Conservation (phyloP, 2,797 vertebrate genomes). For the Syndactyla subalaris region DNA sequence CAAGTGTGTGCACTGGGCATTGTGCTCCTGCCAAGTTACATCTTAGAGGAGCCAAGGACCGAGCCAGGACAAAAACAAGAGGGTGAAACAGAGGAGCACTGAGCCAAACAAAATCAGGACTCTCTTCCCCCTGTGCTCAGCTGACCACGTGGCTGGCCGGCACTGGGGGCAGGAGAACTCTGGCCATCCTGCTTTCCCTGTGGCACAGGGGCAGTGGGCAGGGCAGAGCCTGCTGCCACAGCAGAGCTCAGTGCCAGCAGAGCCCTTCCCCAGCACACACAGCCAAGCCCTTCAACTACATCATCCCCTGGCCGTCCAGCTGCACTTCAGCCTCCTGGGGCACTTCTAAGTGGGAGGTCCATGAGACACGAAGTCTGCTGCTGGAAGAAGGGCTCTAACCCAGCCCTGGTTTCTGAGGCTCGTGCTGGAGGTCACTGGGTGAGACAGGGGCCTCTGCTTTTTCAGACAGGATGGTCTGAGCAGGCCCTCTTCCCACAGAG, state of each 20-base stretch:
- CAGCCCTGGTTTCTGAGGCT: not conserved
- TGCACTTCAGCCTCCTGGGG: not conserved
- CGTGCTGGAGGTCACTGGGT: not conserved
- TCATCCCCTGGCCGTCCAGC: not conserved
- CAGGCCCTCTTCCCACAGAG: not conserved
- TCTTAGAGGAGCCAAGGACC: constrained; percentile 19
- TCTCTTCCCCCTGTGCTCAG: not conserved
- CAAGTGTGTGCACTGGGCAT: constrained; percentile 53
- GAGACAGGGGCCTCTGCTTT: not conserved
- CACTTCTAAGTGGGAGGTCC: not conserved
- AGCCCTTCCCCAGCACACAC: not conserved
- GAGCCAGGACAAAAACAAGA: constrained; percentile 35
- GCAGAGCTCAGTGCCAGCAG: not conserved
- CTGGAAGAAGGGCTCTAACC: not conserved
- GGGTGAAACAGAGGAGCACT: not conserved
- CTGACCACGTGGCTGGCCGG: not conserved
- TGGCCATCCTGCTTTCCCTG: not conserved
- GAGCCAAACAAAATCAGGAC: not conserved
- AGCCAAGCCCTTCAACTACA: not conserved
- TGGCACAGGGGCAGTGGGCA: not conserved
- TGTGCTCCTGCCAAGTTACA: constrained; percentile 40
- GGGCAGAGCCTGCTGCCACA: not conserved
- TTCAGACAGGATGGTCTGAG: not conserved
- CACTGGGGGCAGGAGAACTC: not conserved
- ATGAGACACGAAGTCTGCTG: not conserved